phyloP scores from a whole-genome alignment of 92 coral and sea anemone genomes.

The Umimayanthus chanpuru region DNA sequence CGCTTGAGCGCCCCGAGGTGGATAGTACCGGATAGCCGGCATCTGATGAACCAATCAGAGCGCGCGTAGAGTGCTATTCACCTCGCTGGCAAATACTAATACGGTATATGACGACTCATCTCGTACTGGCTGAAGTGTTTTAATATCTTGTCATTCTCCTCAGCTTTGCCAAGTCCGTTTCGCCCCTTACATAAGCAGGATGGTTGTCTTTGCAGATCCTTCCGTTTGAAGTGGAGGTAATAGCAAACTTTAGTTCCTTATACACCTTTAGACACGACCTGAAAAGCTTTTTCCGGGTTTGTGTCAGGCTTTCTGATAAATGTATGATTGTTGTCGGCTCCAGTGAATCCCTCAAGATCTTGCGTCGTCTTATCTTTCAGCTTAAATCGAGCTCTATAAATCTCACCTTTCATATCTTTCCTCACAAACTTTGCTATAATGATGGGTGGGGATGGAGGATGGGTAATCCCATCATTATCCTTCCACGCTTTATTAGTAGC shows the following conservation, averaged over 20 bases:
- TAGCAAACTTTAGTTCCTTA: not conserved
- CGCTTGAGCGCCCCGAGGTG: no score
- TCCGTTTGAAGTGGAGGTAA: constrained; percentile 44
- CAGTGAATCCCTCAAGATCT: constrained; percentile 35
- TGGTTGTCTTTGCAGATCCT: constrained; percentile 18
- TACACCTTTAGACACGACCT: no score
- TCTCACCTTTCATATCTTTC: constrained; percentile 27
- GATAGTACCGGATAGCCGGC: no score
- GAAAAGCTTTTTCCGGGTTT: no score
- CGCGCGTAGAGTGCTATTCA: no score
- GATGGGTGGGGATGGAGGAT: not conserved
- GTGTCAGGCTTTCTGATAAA: no score
- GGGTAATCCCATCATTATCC: constrained; percentile 11
- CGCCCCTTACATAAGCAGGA: constrained; percentile 24
- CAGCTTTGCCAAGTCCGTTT: constrained; percentile 49
- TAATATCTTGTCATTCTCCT: constrained; percentile 12
- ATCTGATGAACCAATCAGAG: no score
- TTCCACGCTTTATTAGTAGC: constrained; percentile 8
- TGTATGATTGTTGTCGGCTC: not conserved
- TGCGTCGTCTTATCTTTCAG: constrained; percentile 39
- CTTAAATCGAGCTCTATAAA: constrained; percentile 26
- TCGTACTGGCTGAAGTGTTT: constrained; percentile 21
- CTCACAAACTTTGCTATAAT: constrained; percentile 5
- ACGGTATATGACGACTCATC: constrained; percentile 21
- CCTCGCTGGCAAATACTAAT: no score